phyloP scores from a whole-genome alignment of 2,113 vertebrate species.

The Serranochromis macrocephalus region DNA sequence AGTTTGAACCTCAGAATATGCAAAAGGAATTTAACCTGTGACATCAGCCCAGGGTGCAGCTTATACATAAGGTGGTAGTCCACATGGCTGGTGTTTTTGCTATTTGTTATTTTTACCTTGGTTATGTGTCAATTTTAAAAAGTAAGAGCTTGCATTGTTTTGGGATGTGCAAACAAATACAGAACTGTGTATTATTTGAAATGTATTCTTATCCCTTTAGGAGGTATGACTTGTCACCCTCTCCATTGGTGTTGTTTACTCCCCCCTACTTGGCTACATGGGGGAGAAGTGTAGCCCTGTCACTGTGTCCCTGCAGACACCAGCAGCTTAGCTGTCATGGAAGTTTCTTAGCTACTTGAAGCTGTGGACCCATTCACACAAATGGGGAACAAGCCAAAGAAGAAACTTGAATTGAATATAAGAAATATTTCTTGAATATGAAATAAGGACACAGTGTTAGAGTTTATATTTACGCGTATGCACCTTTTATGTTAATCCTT shows the following conservation, averaged over 20 bases:
- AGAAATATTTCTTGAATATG: neutral
- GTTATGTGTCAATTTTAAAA: neutral
- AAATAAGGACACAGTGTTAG: neutral
- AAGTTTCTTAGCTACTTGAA: neutral
- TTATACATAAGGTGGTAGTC: neutral
- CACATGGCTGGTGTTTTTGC: neutral
- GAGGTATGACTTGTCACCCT: neutral
- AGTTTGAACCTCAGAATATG: conserved; percentile 28
- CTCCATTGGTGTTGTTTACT: neutral
- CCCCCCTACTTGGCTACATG: neutral
- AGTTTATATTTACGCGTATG: neutral
- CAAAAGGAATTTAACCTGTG: conserved; percentile 19
- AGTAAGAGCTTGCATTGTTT: neutral
- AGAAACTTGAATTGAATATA: neutral
- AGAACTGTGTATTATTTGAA: neutral
- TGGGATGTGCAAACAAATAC: neutral
- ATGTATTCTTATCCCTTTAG: neutral
- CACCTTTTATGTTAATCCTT: neutral
- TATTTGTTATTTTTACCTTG: neutral
- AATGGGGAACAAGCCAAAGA: neutral
- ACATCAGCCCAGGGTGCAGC: conserved; percentile 24
- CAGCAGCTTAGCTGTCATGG: conserved; percentile 10
- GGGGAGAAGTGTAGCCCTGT: neutral
- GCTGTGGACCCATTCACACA: neutral
- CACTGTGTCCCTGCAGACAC: conserved; percentile 7